Percentiles rank a stretch among this genome's conserved stretches.
phyloP scores from a whole-genome alignment of 2,888 invertebrate species.

The Drosophila vallismaia region DNA sequence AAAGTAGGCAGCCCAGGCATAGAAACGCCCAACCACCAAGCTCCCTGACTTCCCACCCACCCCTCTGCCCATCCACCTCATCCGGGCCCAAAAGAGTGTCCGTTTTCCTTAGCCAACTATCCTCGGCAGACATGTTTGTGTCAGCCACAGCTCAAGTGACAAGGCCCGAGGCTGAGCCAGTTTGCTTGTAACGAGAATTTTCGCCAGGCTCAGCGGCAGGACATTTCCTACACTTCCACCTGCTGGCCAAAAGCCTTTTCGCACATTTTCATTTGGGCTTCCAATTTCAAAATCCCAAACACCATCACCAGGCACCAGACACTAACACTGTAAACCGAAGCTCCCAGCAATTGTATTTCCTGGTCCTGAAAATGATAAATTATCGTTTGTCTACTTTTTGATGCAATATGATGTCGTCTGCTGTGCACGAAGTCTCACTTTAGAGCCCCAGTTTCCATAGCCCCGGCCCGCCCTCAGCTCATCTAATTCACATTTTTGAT shows the following conservation, averaged over 20 bases:
- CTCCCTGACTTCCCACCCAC: background rate
- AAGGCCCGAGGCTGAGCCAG: conserved; percentile 38
- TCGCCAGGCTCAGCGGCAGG: conserved; percentile 17
- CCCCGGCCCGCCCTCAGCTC: conserved; percentile 2
- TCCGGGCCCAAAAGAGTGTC: conserved; percentile 19
- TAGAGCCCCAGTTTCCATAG: background rate
- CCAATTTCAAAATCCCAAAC: conserved; percentile 46
- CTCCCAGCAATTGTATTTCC: conserved; percentile 44
- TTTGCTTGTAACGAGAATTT: conserved; percentile 48
- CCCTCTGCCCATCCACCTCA: background rate
- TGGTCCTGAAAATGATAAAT: conserved; percentile 69
- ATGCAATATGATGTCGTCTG: conserved; percentile 72
- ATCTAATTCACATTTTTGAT: conserved; percentile 59
- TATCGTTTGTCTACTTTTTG: conserved; percentile 64
- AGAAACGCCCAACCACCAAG: background rate
- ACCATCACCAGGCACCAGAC: conserved; percentile 1
- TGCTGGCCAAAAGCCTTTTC: conserved; percentile 40
- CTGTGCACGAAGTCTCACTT: conserved; percentile 28
- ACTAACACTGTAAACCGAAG: background rate
- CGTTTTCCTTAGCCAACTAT: conserved; percentile 44
- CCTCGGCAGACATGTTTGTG: conserved; percentile 54
- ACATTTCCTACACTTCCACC: conserved; percentile 20
- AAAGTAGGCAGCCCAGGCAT: background rate
- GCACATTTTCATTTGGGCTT: conserved; percentile 45
- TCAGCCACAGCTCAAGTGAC: conserved; percentile 50